phyloP scores from a whole-genome alignment of 2,797 vertebrate genomes.

The Neomorphus geoffroyi region DNA sequence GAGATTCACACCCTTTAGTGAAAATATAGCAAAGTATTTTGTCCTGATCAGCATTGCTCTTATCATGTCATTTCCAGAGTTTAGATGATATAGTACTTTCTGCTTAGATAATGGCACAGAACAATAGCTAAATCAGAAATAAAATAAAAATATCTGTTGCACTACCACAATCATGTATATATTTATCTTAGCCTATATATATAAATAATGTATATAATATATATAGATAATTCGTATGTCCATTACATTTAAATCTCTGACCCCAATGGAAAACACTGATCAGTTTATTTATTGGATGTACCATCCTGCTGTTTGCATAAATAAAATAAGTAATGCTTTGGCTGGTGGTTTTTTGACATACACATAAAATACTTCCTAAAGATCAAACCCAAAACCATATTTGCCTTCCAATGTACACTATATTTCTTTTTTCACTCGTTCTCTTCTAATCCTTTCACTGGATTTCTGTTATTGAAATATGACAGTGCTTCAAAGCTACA shows the following conservation, averaged over 20 bases:
- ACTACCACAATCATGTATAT: neutral
- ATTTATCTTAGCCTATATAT: neutral
- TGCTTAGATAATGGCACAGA: neutral
- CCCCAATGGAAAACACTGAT: neutral
- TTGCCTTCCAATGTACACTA: neutral
- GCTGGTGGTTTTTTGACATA: neutral
- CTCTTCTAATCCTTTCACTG: neutral
- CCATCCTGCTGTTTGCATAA: neutral
- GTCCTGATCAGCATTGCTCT: neutral
- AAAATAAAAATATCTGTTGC: neutral
- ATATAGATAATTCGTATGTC: neutral
- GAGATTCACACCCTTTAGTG: neutral
- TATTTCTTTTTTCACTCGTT: neutral
- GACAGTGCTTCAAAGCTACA: neutral
- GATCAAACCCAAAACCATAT: neutral
- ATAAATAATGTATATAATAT: neutral
- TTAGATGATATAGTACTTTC: neutral
- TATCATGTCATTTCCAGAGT: neutral
- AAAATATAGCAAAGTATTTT: neutral
- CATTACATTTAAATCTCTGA: neutral
- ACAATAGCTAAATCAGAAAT: neutral
- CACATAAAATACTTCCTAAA: neutral
- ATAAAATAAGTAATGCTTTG: neutral
- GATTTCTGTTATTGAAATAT: conserved; percentile 1
- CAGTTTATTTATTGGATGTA: neutral